Evolutionary conservation across 2,888 invertebrate genomes (phyloP), one percentile per base, ranked within the genome.

Genomic region (Acronicta alni): DNA sequence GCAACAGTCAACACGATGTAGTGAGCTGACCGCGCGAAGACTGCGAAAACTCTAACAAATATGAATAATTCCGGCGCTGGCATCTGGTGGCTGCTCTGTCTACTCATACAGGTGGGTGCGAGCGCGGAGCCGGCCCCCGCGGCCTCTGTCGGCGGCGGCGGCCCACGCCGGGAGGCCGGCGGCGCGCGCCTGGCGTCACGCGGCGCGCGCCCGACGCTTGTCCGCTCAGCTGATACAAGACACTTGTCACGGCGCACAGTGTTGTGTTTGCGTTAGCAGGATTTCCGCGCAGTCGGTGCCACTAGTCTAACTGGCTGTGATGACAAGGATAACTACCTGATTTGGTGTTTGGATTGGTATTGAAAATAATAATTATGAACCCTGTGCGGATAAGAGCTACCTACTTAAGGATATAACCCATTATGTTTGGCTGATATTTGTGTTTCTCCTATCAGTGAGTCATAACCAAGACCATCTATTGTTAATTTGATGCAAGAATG

Each of bases 101-200:
- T 92, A 23, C 80, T 92, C 0, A 62, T 92, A 53, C 91, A 92
- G 91, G 92, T 92, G 70, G 10, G 59, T 64, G 26, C 2, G 4
- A 20, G 9, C n/a, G 18, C 14, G 30, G 15, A 0, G 0, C 37
- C 4, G 9, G 20, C n/a, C n/a, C n/a, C n/a, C n/a, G n/a, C n/a
- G n/a, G n/a, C n/a, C n/a, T n/a, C n/a, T n/a, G n/a, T n/a, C n/a
- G 17, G 15, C 3, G 9, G 26, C 23, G 23, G 23, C 23, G 26
- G 7, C 23, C 14, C 23, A 2, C 8, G 20, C n/a, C 1, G 12
- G 18, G 7, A 15, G 15, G n/a, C 15, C 20, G 14, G n/a, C 14
- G 44, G 14, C 38, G 16, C 32, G 3, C 15, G 15, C 15, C 26
- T 12, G 16, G 20, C 38, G n/a, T n/a, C n/a, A n/a, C 16, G n/a